Percentiles rank a stretch among this genome's conserved stretches.
Conservation (phyloP, 2,888 invertebrate genomes). For the Mystacides longicornis region DNA sequence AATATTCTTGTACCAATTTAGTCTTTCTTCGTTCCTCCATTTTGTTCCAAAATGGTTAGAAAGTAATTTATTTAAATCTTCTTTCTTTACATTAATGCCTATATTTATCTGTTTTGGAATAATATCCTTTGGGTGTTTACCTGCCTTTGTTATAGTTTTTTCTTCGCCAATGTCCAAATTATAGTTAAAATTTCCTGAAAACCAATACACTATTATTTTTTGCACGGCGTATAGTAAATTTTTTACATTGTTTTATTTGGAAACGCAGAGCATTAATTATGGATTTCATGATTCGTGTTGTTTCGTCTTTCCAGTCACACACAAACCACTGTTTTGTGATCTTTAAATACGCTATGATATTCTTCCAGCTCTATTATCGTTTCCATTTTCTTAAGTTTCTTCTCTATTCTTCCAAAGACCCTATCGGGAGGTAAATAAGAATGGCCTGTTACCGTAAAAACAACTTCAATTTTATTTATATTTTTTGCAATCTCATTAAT, state of each 20-base stretch:
- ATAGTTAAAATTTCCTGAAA: not conserved
- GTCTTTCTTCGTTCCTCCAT: not conserved
- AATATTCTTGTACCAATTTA: not conserved
- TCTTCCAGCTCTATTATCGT: constrained; percentile 25
- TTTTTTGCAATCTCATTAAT: not conserved
- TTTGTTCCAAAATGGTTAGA: not conserved
- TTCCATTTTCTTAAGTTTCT: constrained; percentile 25
- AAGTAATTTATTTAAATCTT: not conserved
- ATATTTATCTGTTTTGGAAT: not conserved
- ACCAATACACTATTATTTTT: not conserved
- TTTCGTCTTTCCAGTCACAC: not conserved
- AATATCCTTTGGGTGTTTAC: not conserved
- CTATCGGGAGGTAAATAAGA: constrained; percentile 28
- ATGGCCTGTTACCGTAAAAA: constrained; percentile 28
- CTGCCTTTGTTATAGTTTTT: not conserved
- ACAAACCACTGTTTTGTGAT: not conserved
- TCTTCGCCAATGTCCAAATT: not conserved
- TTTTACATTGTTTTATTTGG: not conserved
- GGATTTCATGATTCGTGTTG: not conserved
- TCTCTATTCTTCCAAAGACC: constrained; percentile 28
- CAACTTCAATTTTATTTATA: constrained; percentile 25
- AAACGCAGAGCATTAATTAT: not conserved
- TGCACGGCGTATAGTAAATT: not conserved
- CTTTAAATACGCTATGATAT: constrained; percentile 25
- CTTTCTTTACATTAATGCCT: not conserved